phyloP scores from a whole-genome alignment of 1,140 invertebrate genomes.

The Drepana arcuata region DNA sequence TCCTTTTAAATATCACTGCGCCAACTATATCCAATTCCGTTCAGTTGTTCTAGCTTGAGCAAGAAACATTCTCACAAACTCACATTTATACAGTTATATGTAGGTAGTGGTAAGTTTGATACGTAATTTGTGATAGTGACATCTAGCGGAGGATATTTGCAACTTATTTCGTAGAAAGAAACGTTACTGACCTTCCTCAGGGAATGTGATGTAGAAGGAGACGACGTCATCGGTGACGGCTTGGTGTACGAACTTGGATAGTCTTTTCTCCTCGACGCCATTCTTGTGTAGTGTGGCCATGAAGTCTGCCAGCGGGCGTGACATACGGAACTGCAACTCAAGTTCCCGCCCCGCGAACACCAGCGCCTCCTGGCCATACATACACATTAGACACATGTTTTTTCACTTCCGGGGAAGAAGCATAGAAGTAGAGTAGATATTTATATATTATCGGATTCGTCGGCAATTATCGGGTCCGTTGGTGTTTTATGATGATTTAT shows the following conservation, averaged over 20 bases:
- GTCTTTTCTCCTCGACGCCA: constrained; percentile 92
- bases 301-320: constrained; percentile 94
- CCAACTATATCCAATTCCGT: too few species aligned
- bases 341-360: constrained; percentile 91
- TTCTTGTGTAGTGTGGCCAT: constrained; percentile 98
- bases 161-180: too few species aligned
- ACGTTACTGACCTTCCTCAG: constrained; percentile 92
- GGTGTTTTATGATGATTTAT: too few species aligned
- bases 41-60: too few species aligned
- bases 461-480: too few species aligned
- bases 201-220: constrained; percentile 90
- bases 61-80: constrained; percentile 2
- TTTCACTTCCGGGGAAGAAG: constrained; percentile 92
- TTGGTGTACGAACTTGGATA: constrained; percentile 91
- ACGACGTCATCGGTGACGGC: constrained; percentile 88
- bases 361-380: constrained; percentile 90
- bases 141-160: not conserved
- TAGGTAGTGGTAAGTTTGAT: too few species aligned
- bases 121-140: too few species aligned
- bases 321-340: constrained; percentile 96
- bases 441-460: too few species aligned
- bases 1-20: too few species aligned
- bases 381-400: too few species aligned
- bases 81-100: too few species aligned
- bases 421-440: too few species aligned